These are phyloP conservation scores for Caenorhabditis briggsae DNA, from an alignment of 1,140 invertebrate genomes.

Conservation along the genomic window DNA sequence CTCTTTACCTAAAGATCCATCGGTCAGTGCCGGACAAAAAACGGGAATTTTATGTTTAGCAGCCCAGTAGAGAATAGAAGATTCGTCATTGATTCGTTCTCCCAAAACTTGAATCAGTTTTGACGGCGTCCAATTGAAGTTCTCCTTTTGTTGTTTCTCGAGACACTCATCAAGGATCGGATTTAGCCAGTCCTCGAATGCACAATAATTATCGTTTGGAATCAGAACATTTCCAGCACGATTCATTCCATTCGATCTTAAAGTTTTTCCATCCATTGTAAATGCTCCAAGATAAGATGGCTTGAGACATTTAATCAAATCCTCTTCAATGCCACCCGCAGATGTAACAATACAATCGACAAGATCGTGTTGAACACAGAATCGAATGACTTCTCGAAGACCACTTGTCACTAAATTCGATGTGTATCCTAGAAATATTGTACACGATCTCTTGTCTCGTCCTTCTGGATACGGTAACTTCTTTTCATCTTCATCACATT, in stretches of 20 bases:
- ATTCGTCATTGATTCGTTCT: constrained; percentile 89
- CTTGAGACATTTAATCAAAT: constrained; percentile 97
- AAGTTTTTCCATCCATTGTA: constrained; percentile 82
- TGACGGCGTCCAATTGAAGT: constrained; percentile 87
- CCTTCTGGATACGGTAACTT: constrained; percentile 79
- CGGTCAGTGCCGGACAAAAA: constrained; percentile 96
- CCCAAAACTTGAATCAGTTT: constrained; percentile 82
- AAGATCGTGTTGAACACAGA: constrained; percentile 90
- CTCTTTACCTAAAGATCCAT: constrained; percentile 87
- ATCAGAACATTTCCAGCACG: constrained; percentile 96
- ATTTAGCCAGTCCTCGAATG: constrained; percentile 97
- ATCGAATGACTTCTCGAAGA: constrained; percentile 85
- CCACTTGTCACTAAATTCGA: constrained; percentile 97
- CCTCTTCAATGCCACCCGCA: constrained; percentile 97
- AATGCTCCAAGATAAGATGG: constrained; percentile 94
- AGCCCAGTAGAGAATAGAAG: constrained; percentile 98
- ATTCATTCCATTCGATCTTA: constrained; percentile 89
- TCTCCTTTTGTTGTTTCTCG: constrained; percentile 84
- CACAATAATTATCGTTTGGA: constrained; percentile 98
- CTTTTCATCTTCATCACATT: constrained; percentile 67
- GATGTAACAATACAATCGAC: constrained; percentile 97
- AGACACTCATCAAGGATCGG: constrained; percentile 93
- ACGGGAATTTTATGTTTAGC: constrained; percentile 97
- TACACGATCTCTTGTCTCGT: constrained; percentile 86
- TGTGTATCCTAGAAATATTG: constrained; percentile 97